Base-by-base conservation (phyloP, 2,113 vertebrate species). In the Propithecus coquereli region DNA sequence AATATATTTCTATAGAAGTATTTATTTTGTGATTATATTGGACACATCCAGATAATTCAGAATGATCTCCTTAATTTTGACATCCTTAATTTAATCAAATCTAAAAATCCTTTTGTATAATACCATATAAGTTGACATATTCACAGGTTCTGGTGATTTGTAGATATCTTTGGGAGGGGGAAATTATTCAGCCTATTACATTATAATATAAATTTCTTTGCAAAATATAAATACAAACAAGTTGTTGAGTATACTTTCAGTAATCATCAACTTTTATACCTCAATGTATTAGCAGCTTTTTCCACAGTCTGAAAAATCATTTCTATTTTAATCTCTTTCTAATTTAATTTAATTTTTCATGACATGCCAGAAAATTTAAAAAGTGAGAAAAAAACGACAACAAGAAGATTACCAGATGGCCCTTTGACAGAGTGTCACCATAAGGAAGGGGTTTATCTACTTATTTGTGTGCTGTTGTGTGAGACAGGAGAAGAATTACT, bases 331-430 rank as follows among this genome's bases (percentile, higher is more conserved):
- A 8, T 81, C n/a, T 61, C 25, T 74, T 89, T 84, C 63, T 54
- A 84, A 57, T 52, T 83, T 54, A 84, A 57, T 52, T 83, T 70
- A 83, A 91, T 73, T 88, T 93, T 95, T 79, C 18, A 85, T 92
- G 45, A 85, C 32, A 97, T 68, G 79, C 34, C 77, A 74, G 63
- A 50, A 87, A 68, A 61, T 88, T 66, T 34, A 20, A 66, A 84
- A 73, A 89, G 65, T 63, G 71, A 94, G 57, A 95, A 92, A 63
- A 87, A 95, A 89, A 84, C 9, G 27, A 65, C 73, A 74, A 47
- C 86, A 88, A 68, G 7, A 63, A 73, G 57, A 93, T 66, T 89
- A 74, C 79, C 96, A 95, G 96, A 74, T 97, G 88, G 92, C 25
- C 59, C 34, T 85, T 92, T 37, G 59, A 81, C 34, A 68, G 63